phyloP scores from a whole-genome alignment of 2,797 vertebrate species.

The Pogoniulus pusillus region DNA sequence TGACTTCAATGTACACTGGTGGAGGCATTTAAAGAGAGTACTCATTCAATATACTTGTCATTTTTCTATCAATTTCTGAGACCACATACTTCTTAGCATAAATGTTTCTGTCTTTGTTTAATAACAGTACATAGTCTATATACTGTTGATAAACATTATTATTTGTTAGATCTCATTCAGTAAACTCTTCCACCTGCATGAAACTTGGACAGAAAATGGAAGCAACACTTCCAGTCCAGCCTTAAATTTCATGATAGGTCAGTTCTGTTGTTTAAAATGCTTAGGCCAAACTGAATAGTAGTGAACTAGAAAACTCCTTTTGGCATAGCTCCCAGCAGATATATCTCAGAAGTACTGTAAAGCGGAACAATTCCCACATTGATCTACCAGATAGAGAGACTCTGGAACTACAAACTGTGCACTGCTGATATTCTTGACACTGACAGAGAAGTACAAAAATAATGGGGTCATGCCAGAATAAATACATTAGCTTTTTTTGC shows the following conservation, averaged over 20 bases:
- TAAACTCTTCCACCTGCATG: neutral
- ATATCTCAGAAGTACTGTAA: neutral
- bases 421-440: slow-evolving; percentile 8
- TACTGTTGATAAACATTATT: neutral
- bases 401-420: neutral
- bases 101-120: neutral
- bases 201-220: neutral
- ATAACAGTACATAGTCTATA: neutral
- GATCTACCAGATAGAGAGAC: neutral
- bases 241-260: neutral
- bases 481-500: slow-evolving; percentile 54
- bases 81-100: neutral
- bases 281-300: neutral
- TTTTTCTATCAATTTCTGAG: neutral
- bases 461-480: slow-evolving; percentile 55
- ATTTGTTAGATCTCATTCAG: neutral
- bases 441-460: slow-evolving; percentile 32
- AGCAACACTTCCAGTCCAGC: neutral
- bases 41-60: neutral
- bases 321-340: neutral
- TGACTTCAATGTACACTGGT: neutral
- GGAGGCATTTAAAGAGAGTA: neutral
- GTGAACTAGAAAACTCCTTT: neutral
- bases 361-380: neutral
- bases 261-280: neutral